Conservation (phyloP, 2,888 invertebrate species). For the Aphidius colemani region DNA sequence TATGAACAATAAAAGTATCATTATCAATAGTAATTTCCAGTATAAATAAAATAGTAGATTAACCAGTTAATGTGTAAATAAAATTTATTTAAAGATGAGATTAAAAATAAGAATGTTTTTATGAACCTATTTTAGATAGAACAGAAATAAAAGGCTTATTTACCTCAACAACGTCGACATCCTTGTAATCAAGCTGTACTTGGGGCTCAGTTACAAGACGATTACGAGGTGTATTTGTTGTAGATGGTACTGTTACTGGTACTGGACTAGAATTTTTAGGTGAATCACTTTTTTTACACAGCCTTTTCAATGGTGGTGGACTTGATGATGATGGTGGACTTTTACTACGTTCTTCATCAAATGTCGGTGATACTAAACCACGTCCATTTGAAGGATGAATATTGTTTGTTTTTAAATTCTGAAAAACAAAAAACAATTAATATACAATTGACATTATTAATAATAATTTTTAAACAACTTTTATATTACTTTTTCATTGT, state of each 20-base stretch:
- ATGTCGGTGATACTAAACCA: conserved; percentile 56
- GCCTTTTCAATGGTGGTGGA: conserved; percentile 59
- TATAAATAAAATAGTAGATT: too few species aligned
- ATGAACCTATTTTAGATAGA: too few species aligned
- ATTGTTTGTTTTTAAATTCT: conserved; percentile 57
- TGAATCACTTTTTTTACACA: conserved; percentile 59
- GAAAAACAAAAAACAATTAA: conserved; percentile 30
- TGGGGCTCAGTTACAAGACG: conserved; percentile 58
- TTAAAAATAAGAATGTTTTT: too few species aligned
- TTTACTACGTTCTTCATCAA: conserved; percentile 58
- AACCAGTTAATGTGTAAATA: too few species aligned
- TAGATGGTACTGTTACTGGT: conserved; percentile 47
- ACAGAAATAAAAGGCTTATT: too few species aligned
- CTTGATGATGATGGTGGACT: conserved; percentile 54
- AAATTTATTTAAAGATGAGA: too few species aligned
- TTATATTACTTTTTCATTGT: conserved; percentile 55
- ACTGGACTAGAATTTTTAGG: conserved; percentile 60
- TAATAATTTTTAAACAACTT: neutral
- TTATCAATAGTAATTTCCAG: too few species aligned
- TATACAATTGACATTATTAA: conserved; percentile 9
- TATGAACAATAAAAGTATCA: too few species aligned
- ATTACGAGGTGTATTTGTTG: conserved; percentile 51
- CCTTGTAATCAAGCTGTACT: conserved; percentile 60
- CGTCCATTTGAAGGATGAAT: conserved; percentile 57
- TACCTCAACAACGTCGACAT: conserved; percentile 59